Evolutionary conservation across 2,797 vertebrate species (phyloP).

Genomic region (Champsocephalus esox): DNA sequence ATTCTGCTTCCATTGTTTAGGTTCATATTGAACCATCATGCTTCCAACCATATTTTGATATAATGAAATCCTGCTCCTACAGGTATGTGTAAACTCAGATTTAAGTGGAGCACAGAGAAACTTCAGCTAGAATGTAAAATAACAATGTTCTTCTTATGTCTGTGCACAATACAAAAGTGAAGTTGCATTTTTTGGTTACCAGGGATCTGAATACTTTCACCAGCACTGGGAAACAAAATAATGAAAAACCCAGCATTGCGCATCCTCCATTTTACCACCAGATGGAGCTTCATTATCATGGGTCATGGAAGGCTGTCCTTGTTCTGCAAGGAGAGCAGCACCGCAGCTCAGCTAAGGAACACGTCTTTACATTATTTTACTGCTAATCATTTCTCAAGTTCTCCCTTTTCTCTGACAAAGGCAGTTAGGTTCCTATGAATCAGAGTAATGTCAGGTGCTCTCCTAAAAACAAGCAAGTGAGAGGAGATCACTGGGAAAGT

Average conservation of each 20-base stretch:
- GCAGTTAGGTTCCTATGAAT: not conserved
- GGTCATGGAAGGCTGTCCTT: not conserved
- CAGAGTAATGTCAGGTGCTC: not conserved
- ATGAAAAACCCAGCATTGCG: not conserved
- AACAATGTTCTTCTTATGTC: too few species aligned
- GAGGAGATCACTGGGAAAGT: not conserved
- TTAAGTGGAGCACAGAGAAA: too few species aligned
- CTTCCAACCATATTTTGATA: too few species aligned
- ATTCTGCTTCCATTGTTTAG: not conserved
- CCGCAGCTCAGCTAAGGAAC: not conserved
- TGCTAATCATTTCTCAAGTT: not conserved
- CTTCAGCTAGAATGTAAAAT: too few species aligned
- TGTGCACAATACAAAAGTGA: too few species aligned
- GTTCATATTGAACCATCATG: too few species aligned
- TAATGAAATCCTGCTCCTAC: too few species aligned
- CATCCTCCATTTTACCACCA: slow-evolving; percentile 49
- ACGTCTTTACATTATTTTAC: slow-evolving; percentile 4
- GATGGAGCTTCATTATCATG: slow-evolving; percentile 38
- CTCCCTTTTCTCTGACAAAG: not conserved
- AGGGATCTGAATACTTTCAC: not conserved
- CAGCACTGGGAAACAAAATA: not conserved
- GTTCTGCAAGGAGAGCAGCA: not conserved
- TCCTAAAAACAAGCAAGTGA: not conserved
- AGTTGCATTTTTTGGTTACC: too few species aligned
- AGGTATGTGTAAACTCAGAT: too few species aligned